Evolutionary conservation across 2,113 vertebrate genomes (phyloP), one percentile per base, ranked within the genome.

Genomic region (Syngnathoides biaculeatus): DNA sequence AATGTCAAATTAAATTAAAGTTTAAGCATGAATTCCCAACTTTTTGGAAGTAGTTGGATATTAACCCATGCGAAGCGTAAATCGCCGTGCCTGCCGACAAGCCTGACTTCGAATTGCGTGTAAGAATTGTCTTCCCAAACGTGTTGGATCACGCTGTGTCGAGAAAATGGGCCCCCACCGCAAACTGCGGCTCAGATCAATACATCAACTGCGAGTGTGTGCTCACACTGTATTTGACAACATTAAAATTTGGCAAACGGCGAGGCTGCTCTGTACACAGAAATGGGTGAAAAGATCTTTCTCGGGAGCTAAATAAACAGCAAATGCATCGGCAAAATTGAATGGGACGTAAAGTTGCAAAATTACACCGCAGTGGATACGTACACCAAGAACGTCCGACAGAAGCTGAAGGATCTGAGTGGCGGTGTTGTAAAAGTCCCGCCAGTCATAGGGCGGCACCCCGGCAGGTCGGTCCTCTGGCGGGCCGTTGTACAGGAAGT

Each of bases 301-400:
- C 50, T n/a, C 22, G 55, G 17, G 26, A 7, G 55, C 55, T 30
- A 7, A 30, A 30, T 19, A 15, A 57, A 57, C 22, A 8, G 40
- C 8, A 20, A 59, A 59, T 17, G 7, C 8, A 43, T 0, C n/a
- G 2, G n/a, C 12, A 2, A 35, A 27, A 35, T 39, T 26, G 30
- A 6, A 35, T 35, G 30, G 30, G 30, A 35, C 30, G 6, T 35
- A 63, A 63, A 22, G 39, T 13, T 15, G 11, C n/a, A 8, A 13
- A 63, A 7, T 22, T 2, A 63, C 20, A 63, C 19, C 5, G n/a
- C 17, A 59, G 9, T 39, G 40, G 67, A 15, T 47, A 88, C 95
- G 75, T 74, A 99, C 97, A 85, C 91, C 90, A 71, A 99, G 93
- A 83, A 97, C 92, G 26, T 87, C 90, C 20, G 94, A 94, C 42